Percentiles rank a stretch among this genome's conserved stretches.
phyloP scores from a whole-genome alignment of 64 coral and sea anemone genomes.

The Anthopleura sola region DNA sequence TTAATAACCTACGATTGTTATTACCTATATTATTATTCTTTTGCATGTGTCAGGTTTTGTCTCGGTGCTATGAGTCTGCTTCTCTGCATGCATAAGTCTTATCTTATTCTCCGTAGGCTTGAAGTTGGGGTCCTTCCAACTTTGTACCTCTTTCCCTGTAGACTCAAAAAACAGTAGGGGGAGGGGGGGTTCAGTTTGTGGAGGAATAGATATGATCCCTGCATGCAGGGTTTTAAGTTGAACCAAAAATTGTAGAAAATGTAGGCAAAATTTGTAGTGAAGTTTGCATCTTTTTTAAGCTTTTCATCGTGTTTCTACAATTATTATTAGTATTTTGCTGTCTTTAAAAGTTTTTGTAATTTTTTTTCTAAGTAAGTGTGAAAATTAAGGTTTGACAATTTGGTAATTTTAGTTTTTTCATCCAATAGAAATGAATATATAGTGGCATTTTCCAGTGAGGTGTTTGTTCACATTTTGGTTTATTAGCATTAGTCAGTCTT shows the following conservation, averaged over 20 bases:
- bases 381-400: background rate
- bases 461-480: background rate
- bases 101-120: background rate
- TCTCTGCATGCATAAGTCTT: background rate
- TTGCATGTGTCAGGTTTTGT: constrained; percentile 9
- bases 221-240: background rate
- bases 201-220: background rate
- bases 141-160: background rate
- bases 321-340: background rate
- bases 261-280: background rate
- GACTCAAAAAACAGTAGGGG: no score
- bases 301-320: constrained; percentile 5
- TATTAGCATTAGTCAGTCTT: background rate
- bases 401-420: background rate
- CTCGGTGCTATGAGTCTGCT: background rate
- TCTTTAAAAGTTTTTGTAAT: background rate
- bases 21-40: constrained; percentile 13
- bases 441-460: background rate
- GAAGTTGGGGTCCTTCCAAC: background rate
- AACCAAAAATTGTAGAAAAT: background rate
- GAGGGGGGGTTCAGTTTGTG: background rate
- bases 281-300: background rate
- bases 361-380: constrained; percentile 2
- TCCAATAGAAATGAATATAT: background rate
- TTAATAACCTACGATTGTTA: background rate